Evolutionary conservation across 2,113 vertebrate genomes (phyloP).

Genomic region (Etheostoma cragini): DNA sequence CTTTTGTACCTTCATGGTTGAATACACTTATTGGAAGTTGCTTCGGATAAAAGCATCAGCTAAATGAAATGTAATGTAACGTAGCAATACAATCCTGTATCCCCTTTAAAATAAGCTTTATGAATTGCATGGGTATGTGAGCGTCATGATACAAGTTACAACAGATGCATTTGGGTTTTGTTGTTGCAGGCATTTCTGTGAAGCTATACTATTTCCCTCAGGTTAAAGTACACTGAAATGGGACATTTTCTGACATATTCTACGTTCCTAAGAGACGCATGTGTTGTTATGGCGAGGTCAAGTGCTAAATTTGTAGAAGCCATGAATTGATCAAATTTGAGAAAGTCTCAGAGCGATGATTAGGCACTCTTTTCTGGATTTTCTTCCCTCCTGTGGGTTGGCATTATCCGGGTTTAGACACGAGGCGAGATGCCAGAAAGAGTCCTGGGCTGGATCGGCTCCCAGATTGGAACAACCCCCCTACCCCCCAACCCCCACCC

Average conservation of each 20-base stretch:
- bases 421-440: slow-evolving; percentile 31
- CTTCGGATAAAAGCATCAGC: too few species aligned
- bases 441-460: slow-evolving; percentile 11
- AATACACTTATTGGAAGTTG: too few species aligned
- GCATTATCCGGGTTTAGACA: slow-evolving; percentile 10
- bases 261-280: not conserved
- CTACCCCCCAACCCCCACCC: not conserved
- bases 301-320: slow-evolving; percentile 40
- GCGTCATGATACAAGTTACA: not conserved
- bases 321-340: slow-evolving; percentile 1
- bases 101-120: not conserved
- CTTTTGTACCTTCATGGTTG: too few species aligned
- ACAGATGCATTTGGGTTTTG: not conserved
- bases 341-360: slow-evolving; percentile 30
- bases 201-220: not conserved
- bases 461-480: not conserved
- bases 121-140: not conserved
- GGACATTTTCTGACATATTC: not conserved
- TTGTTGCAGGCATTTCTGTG: not conserved
- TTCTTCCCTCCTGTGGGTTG: slow-evolving; percentile 27
- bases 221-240: not conserved
- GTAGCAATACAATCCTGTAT: too few species aligned
- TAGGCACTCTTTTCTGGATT: slow-evolving; percentile 15
- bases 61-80: too few species aligned
- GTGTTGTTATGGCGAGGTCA: not conserved